Percentiles rank a stretch among this genome's conserved stretches.
These are phyloP conservation scores for Chrysodeixis includens DNA, from an alignment of 2,888 invertebrate species.

Conservation along the genomic window DNA sequence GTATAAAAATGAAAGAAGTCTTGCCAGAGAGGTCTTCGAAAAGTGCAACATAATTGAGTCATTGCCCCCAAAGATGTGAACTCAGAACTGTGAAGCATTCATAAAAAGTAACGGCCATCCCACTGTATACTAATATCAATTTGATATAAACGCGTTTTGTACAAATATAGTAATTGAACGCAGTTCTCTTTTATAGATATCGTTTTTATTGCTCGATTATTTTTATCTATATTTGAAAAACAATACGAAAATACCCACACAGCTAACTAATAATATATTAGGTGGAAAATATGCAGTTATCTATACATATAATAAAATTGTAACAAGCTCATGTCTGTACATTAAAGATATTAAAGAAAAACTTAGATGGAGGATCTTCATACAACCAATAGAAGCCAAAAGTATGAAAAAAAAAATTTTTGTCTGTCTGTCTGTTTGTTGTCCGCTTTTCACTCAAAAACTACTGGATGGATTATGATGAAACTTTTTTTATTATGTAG, in stretches of 20 bases:
- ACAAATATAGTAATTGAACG: background rate
- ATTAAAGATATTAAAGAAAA: no score
- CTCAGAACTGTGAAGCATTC: background rate
- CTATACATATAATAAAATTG: no score
- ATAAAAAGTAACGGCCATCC: conserved; percentile 4
- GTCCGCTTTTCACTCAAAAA: no score
- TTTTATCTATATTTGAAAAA: background rate
- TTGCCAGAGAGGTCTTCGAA: conserved; percentile 3
- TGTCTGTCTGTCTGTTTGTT: no score
- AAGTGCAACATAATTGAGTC: conserved; percentile 4
- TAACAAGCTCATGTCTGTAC: no score
- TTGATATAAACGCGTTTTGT: background rate
- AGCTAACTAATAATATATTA: no score
- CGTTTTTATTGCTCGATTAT: background rate
- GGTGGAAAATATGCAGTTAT: background rate
- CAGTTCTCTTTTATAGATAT: background rate
- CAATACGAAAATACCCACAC: background rate
- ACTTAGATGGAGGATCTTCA: no score
- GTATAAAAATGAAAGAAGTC: background rate
- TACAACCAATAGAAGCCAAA: no score
- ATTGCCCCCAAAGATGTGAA: conserved; percentile 4
- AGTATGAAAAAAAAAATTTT: no score
- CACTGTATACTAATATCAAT: conserved; percentile 2
- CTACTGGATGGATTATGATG: no score
- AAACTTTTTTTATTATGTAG: no score